Percentiles rank a stretch among this genome's conserved stretches.
phyloP scores from a whole-genome alignment of 2,113 vertebrate species.

The Symphodus melops region DNA sequence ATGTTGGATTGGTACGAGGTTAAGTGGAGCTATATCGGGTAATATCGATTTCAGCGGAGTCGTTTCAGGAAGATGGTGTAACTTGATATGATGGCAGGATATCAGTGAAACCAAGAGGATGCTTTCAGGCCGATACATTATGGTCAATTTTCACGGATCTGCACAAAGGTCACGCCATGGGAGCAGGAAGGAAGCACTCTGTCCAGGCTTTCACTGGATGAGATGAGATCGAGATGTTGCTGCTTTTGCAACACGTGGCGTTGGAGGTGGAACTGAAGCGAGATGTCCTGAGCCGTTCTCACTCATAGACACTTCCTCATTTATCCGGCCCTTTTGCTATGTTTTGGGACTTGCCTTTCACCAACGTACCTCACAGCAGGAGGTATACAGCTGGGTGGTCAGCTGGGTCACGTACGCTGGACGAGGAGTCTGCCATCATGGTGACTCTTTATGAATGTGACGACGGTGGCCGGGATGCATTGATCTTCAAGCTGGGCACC shows the following conservation, averaged over 20 bases:
- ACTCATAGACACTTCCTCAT: no score
- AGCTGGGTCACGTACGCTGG: no score
- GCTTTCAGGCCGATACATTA: constrained; percentile 43
- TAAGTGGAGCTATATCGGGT: constrained; percentile 46
- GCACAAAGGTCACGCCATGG: constrained; percentile 29
- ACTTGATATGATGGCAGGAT: constrained; percentile 50
- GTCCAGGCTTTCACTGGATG: no score
- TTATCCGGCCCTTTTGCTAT: no score
- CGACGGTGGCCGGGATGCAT: no score
- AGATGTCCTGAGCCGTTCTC: background rate
- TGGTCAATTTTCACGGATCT: constrained; percentile 3
- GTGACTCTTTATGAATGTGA: no score
- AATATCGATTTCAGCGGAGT: constrained; percentile 58
- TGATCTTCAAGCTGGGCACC: no score
- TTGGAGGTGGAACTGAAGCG: background rate
- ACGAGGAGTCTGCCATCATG: no score
- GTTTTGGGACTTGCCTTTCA: no score
- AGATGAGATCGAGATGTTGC: no score
- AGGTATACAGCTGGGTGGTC: no score
- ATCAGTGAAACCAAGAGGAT: constrained; percentile 35
- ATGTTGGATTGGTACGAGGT: constrained; percentile 21
- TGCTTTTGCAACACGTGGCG: background rate
- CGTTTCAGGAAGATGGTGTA: constrained; percentile 65
- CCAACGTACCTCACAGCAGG: no score
- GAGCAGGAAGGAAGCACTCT: background rate